A percentile compares a stretch with the other conserved stretches of the same genome.
These are phyloP conservation scores for Cynopterus sphinx DNA, from an alignment of 2,797 vertebrate genomes.

Conservation along the genomic window DNA sequence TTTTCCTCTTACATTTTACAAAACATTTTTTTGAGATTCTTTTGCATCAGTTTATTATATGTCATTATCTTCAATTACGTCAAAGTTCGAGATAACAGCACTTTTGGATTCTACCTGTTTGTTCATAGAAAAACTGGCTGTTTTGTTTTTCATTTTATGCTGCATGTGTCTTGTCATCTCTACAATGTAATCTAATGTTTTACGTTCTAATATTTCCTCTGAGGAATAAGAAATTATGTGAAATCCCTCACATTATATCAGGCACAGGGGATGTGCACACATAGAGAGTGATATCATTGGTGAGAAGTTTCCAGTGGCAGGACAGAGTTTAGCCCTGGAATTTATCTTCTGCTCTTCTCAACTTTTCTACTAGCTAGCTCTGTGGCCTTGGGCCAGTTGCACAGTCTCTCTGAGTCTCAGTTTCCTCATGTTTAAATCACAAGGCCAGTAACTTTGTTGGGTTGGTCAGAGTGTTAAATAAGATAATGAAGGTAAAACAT, in stretches of 20 bases:
- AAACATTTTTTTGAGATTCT: background rate
- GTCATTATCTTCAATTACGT: background rate
- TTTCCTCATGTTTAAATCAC: background rate
- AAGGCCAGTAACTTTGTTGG: background rate
- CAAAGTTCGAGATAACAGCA: background rate
- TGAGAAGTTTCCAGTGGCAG: background rate
- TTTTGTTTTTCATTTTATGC: background rate
- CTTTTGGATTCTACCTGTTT: background rate
- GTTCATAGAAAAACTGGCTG: background rate
- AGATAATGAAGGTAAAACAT: background rate
- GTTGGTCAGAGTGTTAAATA: background rate
- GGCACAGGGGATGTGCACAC: background rate
- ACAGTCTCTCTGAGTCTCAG: background rate
- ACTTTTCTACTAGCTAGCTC: background rate
- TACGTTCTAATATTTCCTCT: background rate
- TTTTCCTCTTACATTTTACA: background rate
- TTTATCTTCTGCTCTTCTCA: background rate
- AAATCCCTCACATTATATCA: background rate
- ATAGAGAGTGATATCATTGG: background rate
- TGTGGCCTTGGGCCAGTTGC: background rate
- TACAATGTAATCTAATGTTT: background rate
- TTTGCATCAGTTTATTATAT: background rate
- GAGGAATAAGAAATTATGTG: background rate
- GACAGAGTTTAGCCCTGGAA: background rate
- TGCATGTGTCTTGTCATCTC: background rate